Evolutionary conservation across 2,113 vertebrate species (phyloP).

Genomic region (Panurus biarmicus): DNA sequence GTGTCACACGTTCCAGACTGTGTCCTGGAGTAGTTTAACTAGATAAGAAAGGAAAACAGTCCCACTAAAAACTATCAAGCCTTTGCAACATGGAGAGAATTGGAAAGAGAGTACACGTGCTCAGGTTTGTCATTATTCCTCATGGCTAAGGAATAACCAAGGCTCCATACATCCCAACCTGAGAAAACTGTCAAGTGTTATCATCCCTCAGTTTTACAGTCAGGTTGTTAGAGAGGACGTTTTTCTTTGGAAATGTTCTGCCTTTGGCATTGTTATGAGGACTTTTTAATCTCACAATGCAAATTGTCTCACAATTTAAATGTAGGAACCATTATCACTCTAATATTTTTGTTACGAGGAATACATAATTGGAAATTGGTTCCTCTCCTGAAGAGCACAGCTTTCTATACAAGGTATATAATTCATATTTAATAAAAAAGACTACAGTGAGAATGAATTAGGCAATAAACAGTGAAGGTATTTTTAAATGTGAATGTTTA

Average conservation of each 20-base stretch:
- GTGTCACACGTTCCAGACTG: rapidly evolving
- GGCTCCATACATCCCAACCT: not conserved
- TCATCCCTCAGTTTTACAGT: not conserved
- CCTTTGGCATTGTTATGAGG: not conserved
- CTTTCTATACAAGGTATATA: not conserved
- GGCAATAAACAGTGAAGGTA: not conserved
- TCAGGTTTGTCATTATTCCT: not conserved
- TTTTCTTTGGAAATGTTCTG: not conserved
- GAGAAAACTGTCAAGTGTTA: not conserved
- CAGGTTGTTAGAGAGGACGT: not conserved
- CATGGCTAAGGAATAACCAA: not conserved
- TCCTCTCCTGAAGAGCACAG: not conserved
- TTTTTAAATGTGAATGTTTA: not conserved
- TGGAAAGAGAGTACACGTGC: not conserved
- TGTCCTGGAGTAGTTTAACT: not conserved
- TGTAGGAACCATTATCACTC: not conserved
- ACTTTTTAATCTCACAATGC: not conserved
- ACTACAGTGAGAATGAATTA: not conserved
- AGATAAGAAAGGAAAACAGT: not conserved
- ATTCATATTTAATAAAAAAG: not conserved
- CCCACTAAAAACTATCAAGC: not conserved
- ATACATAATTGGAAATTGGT: not conserved
- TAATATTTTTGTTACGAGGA: not conserved
- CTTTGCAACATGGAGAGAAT: not conserved
- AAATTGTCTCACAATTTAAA: not conserved